Percentiles rank a stretch among this genome's conserved stretches.
Evolutionary conservation across 92 coral and sea anemone species (phyloP).

Genomic region (Hydrozoanthus gracilis): DNA sequence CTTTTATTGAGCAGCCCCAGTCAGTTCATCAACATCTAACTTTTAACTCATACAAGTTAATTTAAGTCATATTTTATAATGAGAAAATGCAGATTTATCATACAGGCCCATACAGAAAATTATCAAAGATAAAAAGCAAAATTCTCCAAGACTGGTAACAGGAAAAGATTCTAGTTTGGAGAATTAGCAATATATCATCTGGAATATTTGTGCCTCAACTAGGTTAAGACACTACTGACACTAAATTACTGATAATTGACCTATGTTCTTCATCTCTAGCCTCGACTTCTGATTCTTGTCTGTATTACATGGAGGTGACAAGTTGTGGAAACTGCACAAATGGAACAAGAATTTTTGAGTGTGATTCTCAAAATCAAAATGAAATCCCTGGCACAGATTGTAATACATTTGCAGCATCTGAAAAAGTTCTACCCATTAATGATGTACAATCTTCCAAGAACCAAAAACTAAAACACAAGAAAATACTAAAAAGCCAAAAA

Average conservation of each 20-base stretch:
- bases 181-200: too few species aligned
- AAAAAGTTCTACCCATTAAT: slow-evolving; percentile 38
- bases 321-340: neutral
- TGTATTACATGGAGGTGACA: slow-evolving; percentile 6
- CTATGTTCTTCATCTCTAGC: neutral
- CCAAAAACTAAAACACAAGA: slow-evolving; percentile 32
- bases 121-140: too few species aligned
- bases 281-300: slow-evolving; percentile 29
- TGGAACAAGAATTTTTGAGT: neutral
- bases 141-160: too few species aligned
- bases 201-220: too few species aligned
- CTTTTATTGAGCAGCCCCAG: too few species aligned
- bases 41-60: too few species aligned
- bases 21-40: too few species aligned
- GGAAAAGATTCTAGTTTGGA: too few species aligned
- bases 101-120: too few species aligned
- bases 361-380: slow-evolving; percentile 3
- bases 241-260: neutral
- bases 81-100: too few species aligned
- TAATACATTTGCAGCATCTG: slow-evolving; percentile 14
- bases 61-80: too few species aligned
- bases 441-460: slow-evolving; percentile 54
- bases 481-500: neutral
- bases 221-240: neutral
- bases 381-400: neutral